A percentile compares a stretch with the other conserved stretches of the same genome.
phyloP scores from a whole-genome alignment of 2,888 invertebrate genomes.

The Trypoxylon attenuatum region DNA sequence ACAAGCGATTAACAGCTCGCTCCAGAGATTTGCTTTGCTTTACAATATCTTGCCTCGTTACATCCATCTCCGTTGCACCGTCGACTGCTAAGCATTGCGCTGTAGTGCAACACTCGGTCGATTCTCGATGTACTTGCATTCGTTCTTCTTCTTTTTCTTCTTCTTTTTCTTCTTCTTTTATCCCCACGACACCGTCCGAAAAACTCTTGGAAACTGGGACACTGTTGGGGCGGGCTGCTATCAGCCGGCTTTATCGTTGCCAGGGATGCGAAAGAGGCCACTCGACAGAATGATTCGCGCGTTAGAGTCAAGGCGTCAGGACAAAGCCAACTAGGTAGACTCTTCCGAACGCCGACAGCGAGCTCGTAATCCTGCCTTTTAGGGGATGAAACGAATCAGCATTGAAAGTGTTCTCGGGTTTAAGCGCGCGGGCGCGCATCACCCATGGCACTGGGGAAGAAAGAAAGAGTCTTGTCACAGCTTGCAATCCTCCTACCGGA shows the following conservation, averaged over 20 bases:
- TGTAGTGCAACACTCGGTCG: no score
- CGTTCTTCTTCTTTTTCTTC: no score
- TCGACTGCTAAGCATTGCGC: no score
- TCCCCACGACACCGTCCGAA: no score
- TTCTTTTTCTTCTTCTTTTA: no score
- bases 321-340: constrained; percentile 23
- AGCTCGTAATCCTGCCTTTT: constrained; percentile 48
- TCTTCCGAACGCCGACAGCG: constrained; percentile 24
- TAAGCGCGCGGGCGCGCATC: constrained; percentile 21
- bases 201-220: no score
- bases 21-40: no score
- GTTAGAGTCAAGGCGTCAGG: constrained; percentile 8
- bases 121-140: no score
- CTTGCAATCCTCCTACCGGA: background rate
- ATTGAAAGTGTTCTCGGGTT: constrained; percentile 48
- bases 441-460: constrained; percentile 1
- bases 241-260: background rate
- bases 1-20: no score
- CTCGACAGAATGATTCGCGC: constrained; percentile 20
- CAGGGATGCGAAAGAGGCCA: constrained; percentile 20
- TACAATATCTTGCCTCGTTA: constrained; percentile 33
- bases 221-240: no score
- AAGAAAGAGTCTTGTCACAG: constrained; percentile 11
- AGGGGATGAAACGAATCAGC: constrained; percentile 51
- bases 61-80: no score